phyloP scores from a whole-genome alignment of 2,888 invertebrate genomes.

The Megaustenia siamemsis region DNA sequence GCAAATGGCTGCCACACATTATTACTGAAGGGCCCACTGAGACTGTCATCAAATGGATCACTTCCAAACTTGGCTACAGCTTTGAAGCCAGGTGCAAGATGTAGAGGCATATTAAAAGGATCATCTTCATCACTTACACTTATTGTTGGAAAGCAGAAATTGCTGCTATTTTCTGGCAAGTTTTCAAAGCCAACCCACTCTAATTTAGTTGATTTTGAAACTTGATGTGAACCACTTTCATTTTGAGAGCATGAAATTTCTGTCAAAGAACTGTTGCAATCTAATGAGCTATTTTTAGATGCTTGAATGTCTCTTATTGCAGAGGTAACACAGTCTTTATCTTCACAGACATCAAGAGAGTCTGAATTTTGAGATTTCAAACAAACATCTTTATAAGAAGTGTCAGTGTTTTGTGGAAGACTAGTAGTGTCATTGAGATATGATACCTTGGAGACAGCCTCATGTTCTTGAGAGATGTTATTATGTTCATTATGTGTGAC shows the following conservation, averaged over 20 bases:
- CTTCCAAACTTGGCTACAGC: slow-evolving; percentile 52
- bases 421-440: background rate
- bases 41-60: slow-evolving; percentile 52
- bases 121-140: slow-evolving; percentile 10
- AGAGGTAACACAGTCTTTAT: background rate
- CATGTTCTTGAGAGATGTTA: background rate
- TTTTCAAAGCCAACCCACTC: slow-evolving; percentile 29
- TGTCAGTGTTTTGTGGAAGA: background rate
- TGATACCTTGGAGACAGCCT: background rate
- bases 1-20: slow-evolving; percentile 46
- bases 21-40: background rate
- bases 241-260: background rate
- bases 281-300: background rate
- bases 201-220: background rate
- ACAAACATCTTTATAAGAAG: background rate
- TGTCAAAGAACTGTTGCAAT: background rate
- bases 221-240: background rate
- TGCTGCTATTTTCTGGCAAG: background rate
- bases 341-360: background rate
- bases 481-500: background rate
- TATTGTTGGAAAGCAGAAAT: background rate
- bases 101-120: slow-evolving; percentile 46
- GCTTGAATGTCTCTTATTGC: background rate
- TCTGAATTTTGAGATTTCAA: background rate
- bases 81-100: slow-evolving; percentile 50